Conservation (phyloP, 23 tunicate genomes). For the Styela clava region DNA sequence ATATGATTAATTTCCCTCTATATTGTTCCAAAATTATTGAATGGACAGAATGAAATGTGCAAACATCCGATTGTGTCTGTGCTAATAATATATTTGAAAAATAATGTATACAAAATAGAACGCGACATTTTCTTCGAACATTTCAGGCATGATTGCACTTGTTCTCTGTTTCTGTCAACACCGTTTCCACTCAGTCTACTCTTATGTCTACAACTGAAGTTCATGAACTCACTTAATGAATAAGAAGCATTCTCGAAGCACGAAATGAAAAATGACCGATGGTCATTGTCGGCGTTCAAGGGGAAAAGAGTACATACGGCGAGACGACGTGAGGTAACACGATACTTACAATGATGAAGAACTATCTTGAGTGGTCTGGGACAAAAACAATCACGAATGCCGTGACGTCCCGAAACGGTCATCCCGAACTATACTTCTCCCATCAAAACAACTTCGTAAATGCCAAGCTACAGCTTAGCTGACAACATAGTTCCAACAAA, state of each 20-base stretch:
- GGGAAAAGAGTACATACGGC: not conserved
- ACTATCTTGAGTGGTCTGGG: not conserved
- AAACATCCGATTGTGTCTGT: not conserved
- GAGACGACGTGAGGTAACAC: slow-evolving; percentile 5
- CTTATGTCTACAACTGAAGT: not conserved
- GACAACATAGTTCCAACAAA: too few species aligned
- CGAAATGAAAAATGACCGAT: slow-evolving; percentile 10
- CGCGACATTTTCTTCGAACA: not conserved
- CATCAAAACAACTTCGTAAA: too few species aligned
- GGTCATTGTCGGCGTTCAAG: slow-evolving; percentile 20
- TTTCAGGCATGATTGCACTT: not conserved
- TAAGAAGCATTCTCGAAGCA: slow-evolving; percentile 1
- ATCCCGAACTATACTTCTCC: too few species aligned
- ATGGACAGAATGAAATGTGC: not conserved
- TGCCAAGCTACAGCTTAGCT: too few species aligned
- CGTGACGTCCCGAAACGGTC: too few species aligned
- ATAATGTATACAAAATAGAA: not conserved
- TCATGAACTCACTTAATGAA: slow-evolving; percentile 22
- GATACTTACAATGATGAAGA: not conserved
- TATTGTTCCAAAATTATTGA: too few species aligned
- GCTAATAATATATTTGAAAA: not conserved
- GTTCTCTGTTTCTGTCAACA: not conserved
- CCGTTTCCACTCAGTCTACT: not conserved
- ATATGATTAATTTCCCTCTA: too few species aligned
- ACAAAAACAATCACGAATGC: too few species aligned